These are phyloP conservation scores for Oriolus oriolus DNA, from an alignment of 2,113 vertebrate genomes.

Conservation along the genomic window DNA sequence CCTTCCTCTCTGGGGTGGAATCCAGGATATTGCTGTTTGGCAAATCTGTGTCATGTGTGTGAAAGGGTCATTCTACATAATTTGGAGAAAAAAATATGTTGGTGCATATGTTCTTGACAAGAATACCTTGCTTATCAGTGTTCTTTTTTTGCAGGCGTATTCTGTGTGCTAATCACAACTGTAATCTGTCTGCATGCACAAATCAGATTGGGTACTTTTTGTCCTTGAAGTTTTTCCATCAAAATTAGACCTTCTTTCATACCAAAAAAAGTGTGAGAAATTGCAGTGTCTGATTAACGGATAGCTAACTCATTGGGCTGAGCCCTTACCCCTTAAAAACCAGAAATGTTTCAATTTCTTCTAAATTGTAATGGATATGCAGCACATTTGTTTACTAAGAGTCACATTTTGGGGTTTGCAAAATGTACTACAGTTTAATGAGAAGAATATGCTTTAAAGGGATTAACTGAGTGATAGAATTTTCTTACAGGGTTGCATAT, in stretches of 20 bases:
- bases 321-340: neutral
- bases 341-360: neutral
- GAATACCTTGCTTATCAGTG: neutral
- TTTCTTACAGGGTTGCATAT: neutral
- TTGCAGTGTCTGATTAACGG: neutral
- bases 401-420: neutral
- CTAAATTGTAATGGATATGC: neutral
- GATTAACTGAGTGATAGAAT: neutral
- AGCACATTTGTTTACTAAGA: neutral
- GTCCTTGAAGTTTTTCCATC: neutral
- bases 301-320: neutral
- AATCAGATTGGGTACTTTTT: neutral
- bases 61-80: neutral
- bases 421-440: neutral
- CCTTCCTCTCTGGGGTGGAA: neutral
- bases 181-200: neutral
- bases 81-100: neutral
- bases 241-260: neutral
- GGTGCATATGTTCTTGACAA: neutral
- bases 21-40: neutral
- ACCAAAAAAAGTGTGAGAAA: neutral
- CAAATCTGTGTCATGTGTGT: neutral
- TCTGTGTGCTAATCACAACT: neutral
- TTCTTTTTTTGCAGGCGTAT: neutral
- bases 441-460: neutral